Conservation (phyloP, 2,113 vertebrate genomes). For the Chloropsis cyanopogon region DNA sequence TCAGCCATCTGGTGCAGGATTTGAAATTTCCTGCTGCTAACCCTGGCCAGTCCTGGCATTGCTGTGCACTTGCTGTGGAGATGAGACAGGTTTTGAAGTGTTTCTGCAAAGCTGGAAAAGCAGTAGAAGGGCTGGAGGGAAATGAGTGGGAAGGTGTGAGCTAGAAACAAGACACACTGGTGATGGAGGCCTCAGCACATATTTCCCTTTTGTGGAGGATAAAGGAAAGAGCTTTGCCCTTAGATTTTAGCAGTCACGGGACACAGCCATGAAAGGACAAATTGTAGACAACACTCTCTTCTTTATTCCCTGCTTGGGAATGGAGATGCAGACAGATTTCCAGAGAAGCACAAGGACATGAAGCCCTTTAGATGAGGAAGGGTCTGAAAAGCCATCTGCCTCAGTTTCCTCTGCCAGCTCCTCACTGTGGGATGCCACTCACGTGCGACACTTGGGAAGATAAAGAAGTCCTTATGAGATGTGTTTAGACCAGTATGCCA, state of each 20-base stretch:
- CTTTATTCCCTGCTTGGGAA: background rate
- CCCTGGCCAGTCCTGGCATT: background rate
- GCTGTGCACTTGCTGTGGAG: background rate
- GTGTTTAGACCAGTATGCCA: background rate
- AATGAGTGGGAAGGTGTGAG: background rate
- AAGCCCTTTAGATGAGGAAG: background rate
- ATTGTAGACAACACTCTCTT: background rate
- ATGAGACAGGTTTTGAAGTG: conserved; percentile 7
- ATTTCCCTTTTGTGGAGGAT: background rate
- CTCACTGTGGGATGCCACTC: background rate
- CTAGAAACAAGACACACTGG: background rate
- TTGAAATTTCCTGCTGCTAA: background rate
- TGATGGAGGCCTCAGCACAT: background rate
- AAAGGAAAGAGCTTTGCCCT: background rate
- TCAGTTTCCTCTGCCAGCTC: background rate
- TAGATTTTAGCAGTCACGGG: background rate
- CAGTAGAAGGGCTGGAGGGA: background rate
- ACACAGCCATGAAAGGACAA: background rate
- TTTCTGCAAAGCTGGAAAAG: conserved; percentile 12
- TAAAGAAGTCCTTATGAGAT: background rate
- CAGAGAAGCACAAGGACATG: background rate
- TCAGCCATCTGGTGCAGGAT: conserved; percentile 33
- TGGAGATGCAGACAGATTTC: background rate
- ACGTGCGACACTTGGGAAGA: background rate
- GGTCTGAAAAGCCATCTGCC: background rate